phyloP scores from a whole-genome alignment of 2,888 invertebrate species.

The Dioctria linearis region DNA sequence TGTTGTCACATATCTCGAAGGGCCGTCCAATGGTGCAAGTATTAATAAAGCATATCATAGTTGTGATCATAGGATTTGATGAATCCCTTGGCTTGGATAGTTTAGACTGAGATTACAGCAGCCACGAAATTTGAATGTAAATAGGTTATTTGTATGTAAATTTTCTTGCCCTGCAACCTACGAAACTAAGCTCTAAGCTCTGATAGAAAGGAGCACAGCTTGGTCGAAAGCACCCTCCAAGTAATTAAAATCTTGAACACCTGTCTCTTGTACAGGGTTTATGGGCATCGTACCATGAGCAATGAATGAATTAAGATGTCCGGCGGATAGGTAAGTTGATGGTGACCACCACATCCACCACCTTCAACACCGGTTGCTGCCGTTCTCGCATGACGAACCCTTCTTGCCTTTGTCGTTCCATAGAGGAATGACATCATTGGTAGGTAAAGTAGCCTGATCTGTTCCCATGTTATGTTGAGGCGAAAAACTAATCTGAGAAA shows the following conservation, averaged over 20 bases:
- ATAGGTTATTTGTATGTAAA: constrained; percentile 59
- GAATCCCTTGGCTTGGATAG: constrained; percentile 34
- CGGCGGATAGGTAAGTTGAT: constrained; percentile 45
- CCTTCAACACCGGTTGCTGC: background rate
- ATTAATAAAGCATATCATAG: constrained; percentile 47
- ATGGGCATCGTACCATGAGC: constrained; percentile 47
- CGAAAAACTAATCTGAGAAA: constrained; percentile 43
- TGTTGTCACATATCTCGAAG: constrained; percentile 34
- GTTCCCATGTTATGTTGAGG: background rate
- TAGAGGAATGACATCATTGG: constrained; percentile 48
- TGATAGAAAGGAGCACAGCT: constrained; percentile 34
- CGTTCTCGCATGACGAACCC: constrained; percentile 49
- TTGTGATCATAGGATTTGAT: background rate
- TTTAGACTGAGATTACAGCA: constrained; percentile 40
- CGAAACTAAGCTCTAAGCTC: constrained; percentile 6
- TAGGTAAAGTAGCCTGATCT: background rate
- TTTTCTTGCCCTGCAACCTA: constrained; percentile 35
- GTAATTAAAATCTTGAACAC: constrained; percentile 53
- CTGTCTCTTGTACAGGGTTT: constrained; percentile 47
- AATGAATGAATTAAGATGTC: constrained; percentile 56
- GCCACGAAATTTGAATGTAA: constrained; percentile 55
- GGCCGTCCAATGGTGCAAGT: constrained; percentile 23
- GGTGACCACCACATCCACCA: constrained; percentile 12
- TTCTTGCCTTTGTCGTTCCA: constrained; percentile 26
- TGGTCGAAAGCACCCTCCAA: constrained; percentile 44